These are phyloP conservation scores for Chaetops frenatus DNA, from an alignment of 2,113 vertebrate genomes.

Conservation along the genomic window DNA sequence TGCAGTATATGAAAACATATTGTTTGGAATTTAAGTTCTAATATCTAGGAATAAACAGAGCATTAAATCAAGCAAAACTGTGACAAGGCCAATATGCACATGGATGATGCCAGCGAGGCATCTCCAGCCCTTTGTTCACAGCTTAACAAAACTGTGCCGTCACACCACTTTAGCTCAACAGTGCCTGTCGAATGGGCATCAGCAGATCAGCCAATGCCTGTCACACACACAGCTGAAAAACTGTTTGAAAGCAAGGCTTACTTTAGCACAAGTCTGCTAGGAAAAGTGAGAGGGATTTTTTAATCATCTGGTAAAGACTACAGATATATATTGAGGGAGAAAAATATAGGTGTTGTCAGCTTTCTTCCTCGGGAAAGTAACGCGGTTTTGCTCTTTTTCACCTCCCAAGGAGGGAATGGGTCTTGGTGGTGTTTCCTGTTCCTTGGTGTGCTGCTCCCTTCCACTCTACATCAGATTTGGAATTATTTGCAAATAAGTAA, in stretches of 20 bases:
- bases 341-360: not conserved
- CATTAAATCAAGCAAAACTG: constrained; percentile 95
- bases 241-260: constrained; percentile 79
- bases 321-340: not conserved
- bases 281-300: constrained; percentile 70
- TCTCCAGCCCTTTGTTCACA: constrained; percentile 93
- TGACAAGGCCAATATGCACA: constrained; percentile 88
- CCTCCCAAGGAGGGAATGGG: not conserved
- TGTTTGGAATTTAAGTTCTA: constrained; percentile 85
- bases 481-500: not conserved
- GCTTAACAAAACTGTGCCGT: constrained; percentile 99
- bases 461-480: not conserved
- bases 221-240: constrained; percentile 81
- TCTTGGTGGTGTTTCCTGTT: not conserved
- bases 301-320: constrained; percentile 61
- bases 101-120: constrained; percentile 83
- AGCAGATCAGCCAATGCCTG: constrained; percentile 87
- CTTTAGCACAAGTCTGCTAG: constrained; percentile 71
- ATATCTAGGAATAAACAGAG: constrained; percentile 95
- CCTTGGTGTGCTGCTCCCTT: not conserved
- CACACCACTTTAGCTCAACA: constrained; percentile 97
- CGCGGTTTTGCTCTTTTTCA: constrained; percentile 33
- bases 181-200: constrained; percentile 92
- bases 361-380: not conserved
- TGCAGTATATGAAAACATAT: constrained; percentile 70